Percentiles rank a stretch among this genome's conserved stretches.
Conservation (phyloP, 1,140 invertebrate species). For the Littorina saxatilis region DNA sequence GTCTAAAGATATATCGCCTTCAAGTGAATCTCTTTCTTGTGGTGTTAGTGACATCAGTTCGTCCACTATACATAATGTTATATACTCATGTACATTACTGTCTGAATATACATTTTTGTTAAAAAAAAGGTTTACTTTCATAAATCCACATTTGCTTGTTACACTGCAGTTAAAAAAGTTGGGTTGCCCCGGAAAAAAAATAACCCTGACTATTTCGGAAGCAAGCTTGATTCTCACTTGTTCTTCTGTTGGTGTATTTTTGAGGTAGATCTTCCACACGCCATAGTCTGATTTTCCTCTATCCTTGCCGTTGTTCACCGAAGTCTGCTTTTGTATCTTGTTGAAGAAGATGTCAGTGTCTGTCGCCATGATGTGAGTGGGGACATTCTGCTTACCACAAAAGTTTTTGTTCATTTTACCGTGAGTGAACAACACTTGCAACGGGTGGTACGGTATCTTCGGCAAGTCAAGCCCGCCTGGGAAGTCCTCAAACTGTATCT, state of each 20-base stretch:
- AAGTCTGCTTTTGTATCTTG: conserved; percentile 73
- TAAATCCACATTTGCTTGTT: too few species aligned
- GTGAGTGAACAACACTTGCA: conserved; percentile 80
- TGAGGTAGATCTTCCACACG: conserved; percentile 77
- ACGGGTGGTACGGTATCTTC: conserved; percentile 78
- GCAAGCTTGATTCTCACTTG: neutral
- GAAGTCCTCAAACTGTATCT: conserved; percentile 76
- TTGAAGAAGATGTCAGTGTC: conserved; percentile 75
- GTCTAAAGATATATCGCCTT: too few species aligned
- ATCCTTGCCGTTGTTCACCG: conserved; percentile 70
- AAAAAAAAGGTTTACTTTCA: too few species aligned
- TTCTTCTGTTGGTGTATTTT: conserved; percentile 42
- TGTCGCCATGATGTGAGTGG: conserved; percentile 76
- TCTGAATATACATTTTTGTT: too few species aligned
- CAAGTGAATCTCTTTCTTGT: too few species aligned
- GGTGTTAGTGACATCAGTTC: too few species aligned
- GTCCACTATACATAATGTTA: too few species aligned
- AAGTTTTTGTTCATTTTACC: conserved; percentile 77
- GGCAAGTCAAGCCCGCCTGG: conserved; percentile 59
- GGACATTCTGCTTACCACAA: conserved; percentile 74
- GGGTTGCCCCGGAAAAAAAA: too few species aligned
- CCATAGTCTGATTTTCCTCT: conserved; percentile 47
- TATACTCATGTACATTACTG: too few species aligned
- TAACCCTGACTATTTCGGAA: too few species aligned
- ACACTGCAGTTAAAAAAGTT: too few species aligned